phyloP scores from a whole-genome alignment of 53 echinoderm and acorn worm species.

The Holothuria leucospilota region DNA sequence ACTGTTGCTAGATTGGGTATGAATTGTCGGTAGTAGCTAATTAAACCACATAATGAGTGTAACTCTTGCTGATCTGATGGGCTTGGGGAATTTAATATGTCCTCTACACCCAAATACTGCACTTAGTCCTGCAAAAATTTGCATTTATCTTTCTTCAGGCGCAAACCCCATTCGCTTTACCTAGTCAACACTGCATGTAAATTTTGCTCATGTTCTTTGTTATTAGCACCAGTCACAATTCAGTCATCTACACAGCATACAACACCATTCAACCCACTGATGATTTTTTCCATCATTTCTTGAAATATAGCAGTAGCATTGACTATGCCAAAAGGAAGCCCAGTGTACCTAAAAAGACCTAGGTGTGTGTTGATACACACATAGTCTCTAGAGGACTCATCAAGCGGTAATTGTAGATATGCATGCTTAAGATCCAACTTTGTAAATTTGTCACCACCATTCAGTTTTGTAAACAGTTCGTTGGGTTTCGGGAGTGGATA shows the following conservation, averaged over 20 bases:
- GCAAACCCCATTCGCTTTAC: conserved; percentile 16
- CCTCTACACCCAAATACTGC: conserved; percentile 48
- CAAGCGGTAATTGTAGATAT: conserved; percentile 50
- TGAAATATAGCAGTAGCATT: conserved; percentile 45
- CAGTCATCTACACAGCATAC: conserved; percentile 18
- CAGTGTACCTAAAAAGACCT: conserved; percentile 54
- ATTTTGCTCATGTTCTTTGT: conserved; percentile 1
- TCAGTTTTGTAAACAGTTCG: conserved; percentile 28
- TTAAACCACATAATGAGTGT: conserved; percentile 41
- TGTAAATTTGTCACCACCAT: conserved; percentile 48
- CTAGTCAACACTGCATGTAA: neutral
- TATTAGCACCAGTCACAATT: neutral
- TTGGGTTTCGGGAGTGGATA: conserved; percentile 25
- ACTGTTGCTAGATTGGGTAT: conserved; percentile 26
- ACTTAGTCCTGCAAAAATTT: conserved; percentile 49
- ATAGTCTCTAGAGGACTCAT: conserved; percentile 30
- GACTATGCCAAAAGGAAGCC: conserved; percentile 48
- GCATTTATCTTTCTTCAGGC: conserved; percentile 56
- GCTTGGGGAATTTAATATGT: conserved; percentile 1
- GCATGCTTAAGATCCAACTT: conserved; percentile 59
- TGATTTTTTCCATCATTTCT: conserved; percentile 35
- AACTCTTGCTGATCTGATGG: conserved; percentile 35
- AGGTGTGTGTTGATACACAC: conserved; percentile 56
- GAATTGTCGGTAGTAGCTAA: conserved; percentile 33
- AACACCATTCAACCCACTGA: conserved; percentile 6